Base-by-base conservation (phyloP, 2,113 vertebrate species). In the Hymenochirus boettgeri region DNA sequence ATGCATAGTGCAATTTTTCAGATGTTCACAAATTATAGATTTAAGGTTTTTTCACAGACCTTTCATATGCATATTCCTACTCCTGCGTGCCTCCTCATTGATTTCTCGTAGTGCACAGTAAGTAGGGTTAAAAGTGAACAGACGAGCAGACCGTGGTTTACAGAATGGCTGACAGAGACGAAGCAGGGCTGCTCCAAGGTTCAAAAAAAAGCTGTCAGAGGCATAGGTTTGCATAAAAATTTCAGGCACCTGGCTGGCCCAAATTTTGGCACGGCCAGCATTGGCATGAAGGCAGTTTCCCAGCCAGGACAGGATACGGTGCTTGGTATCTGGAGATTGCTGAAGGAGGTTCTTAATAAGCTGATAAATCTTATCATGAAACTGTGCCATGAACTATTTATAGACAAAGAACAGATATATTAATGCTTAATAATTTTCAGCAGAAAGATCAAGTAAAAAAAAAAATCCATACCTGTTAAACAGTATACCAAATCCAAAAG, bases 161-260 rank as follows among this genome's bases (percentile, higher is more conserved):
- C 93, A 99, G 82, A 99, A 99, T 6, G 97, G 97, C 85, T 97
- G 97, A 82, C 97, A 99, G n/a, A 99, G 85, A 81, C 87, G 92
- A 33, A 97, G 85, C 24, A 99, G 90, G 1, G 89, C 91, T 21
- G 94, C 93, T 13, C 93, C 96, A 79, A 99, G 75, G 77, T 96
- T 99, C 62, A 99, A 82, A 76, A 99, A 96, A 81, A 98, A 95
- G 35, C 94, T 94, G 70, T 99, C 97, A 0, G 96, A 97, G 53
- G 95, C 90, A 0, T 94, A 97, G 89, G 93, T 96, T 84, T 98
- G 96, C 78, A 95, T 90, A 83, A 96, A 97, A 76, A 98, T 92
- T 81, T 97, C 96, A 0, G 96, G 96, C 92, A 98, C 96, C 86
- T 99, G 97, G 78, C 94, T 99, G 57, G 96, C 94, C 97, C 97